Percentiles rank a stretch among this genome's conserved stretches.
Evolutionary conservation across 1,140 invertebrate species (phyloP).

Genomic region (Aphaenogaster rudis): DNA sequence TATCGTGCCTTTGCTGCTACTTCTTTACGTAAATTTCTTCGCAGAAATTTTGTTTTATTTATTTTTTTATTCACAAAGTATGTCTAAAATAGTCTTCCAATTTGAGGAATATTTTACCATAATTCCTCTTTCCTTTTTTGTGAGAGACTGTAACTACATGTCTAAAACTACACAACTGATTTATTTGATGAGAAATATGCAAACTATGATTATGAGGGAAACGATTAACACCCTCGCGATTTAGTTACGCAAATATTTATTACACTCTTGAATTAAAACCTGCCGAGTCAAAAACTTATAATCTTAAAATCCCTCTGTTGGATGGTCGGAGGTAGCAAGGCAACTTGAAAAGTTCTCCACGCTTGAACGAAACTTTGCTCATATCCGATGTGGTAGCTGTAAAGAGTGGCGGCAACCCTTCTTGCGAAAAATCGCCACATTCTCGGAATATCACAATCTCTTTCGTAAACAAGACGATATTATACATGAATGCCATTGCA

Average conservation of each 20-base stretch:
- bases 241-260: constrained; percentile 68
- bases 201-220: neutral
- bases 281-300: constrained; percentile 59
- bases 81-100: neutral
- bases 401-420: constrained; percentile 47
- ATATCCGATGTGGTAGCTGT: constrained; percentile 57
- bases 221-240: constrained; percentile 48
- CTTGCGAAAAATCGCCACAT: constrained; percentile 49
- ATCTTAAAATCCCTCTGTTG: constrained; percentile 61
- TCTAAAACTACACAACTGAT: neutral
- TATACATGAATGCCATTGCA: constrained; percentile 7
- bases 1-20: neutral
- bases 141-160: neutral
- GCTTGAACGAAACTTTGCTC: constrained; percentile 67
- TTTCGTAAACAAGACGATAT: constrained; percentile 16
- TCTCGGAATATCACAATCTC: constrained; percentile 21
- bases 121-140: neutral
- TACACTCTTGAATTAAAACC: constrained; percentile 65
- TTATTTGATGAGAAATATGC: neutral
- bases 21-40: neutral
- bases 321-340: constrained; percentile 34
- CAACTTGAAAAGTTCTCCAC: constrained; percentile 67
- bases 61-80: neutral
- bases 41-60: neutral
- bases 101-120: neutral